A percentile compares a stretch with the other conserved stretches of the same genome.
These are phyloP conservation scores for Oscheius sp. DNA, from an alignment of 1,140 invertebrate genomes.

Conservation along the genomic window DNA sequence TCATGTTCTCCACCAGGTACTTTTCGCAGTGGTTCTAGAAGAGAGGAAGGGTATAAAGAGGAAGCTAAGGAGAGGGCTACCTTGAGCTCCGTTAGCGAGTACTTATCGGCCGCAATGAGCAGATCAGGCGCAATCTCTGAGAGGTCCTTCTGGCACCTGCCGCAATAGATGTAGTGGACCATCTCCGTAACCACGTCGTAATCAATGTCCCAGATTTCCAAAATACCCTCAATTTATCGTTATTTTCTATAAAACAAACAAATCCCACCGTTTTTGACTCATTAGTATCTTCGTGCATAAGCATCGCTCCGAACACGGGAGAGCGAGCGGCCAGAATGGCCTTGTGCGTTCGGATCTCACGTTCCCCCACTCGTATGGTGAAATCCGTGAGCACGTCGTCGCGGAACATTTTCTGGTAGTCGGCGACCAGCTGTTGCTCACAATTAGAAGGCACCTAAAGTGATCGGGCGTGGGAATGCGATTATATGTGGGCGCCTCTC, in stretches of 20 bases:
- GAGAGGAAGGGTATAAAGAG: too few species aligned
- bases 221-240: conserved; percentile 47
- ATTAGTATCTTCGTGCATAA: conserved; percentile 53
- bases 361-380: conserved; percentile 46
- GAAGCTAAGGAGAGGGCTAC: too few species aligned
- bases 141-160: conserved; percentile 49
- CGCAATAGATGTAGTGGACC: conserved; percentile 58
- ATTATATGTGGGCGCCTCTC: not conserved
- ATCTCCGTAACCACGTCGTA: conserved; percentile 54
- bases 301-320: conserved; percentile 58
- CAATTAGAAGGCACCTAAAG: not conserved
- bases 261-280: conserved; percentile 49
- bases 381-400: conserved; percentile 56
- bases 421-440: conserved; percentile 51
- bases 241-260: not conserved
- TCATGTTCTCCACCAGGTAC: conserved; percentile 48
- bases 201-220: conserved; percentile 58
- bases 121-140: conserved; percentile 57
- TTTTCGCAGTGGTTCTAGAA: conserved; percentile 49
- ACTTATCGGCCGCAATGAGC: conserved; percentile 61
- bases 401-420: conserved; percentile 53
- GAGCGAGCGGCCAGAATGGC: conserved; percentile 60
- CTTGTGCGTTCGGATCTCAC: conserved; percentile 53
- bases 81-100: conserved; percentile 42
- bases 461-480: not conserved